A percentile compares a stretch with the other conserved stretches of the same genome.
These are phyloP conservation scores for Sigmodon hispidus DNA, from an alignment of 2,113 vertebrate genomes.

Conservation along the genomic window DNA sequence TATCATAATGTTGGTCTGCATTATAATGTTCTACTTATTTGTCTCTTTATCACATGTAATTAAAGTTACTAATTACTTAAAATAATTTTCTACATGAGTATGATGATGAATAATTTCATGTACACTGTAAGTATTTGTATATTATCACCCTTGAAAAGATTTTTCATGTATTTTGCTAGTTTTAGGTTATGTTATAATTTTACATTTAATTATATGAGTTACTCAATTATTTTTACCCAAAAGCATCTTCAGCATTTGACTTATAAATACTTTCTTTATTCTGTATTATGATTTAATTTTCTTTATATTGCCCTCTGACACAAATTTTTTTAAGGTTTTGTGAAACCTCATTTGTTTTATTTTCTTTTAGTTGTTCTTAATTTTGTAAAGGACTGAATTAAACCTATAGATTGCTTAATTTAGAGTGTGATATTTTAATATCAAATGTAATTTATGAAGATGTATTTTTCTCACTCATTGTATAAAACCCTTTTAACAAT, in stretches of 20 bases:
- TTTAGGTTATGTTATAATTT: neutral
- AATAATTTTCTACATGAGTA: neutral
- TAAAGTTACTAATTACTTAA: neutral
- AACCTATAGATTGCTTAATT: neutral
- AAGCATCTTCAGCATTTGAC: neutral
- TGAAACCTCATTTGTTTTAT: neutral
- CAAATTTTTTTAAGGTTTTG: neutral
- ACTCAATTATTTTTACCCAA: neutral
- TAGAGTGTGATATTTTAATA: neutral
- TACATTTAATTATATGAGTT: neutral
- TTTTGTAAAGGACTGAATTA: neutral
- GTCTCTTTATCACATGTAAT: neutral
- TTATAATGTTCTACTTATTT: neutral
- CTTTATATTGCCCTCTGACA: constrained; percentile 4
- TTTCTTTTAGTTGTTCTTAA: neutral
- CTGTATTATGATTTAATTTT: neutral
- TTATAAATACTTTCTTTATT: constrained; percentile 13
- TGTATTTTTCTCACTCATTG: neutral
- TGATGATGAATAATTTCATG: neutral
- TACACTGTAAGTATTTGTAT: neutral
- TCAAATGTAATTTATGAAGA: neutral
- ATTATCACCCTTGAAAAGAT: constrained; percentile 33
- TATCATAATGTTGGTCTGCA: neutral
- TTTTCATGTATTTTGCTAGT: neutral
- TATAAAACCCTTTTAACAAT: neutral